Percentiles rank a stretch among this genome's conserved stretches.
These are phyloP conservation scores for Tautogolabrus adspersus DNA, from an alignment of 2,113 vertebrate genomes.

Conservation along the genomic window DNA sequence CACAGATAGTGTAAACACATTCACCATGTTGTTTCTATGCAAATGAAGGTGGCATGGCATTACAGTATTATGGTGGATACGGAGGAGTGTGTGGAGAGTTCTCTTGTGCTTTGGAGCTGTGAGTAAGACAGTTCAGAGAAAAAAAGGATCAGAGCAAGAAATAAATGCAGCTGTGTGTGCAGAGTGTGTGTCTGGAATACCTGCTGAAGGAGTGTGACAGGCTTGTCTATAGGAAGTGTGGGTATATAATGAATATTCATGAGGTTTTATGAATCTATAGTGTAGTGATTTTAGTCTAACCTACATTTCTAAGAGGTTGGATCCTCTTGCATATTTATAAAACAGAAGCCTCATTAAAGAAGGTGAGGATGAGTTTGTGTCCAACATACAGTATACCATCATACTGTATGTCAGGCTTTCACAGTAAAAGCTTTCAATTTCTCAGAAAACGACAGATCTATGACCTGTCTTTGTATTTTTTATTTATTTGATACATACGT, in stretches of 20 bases:
- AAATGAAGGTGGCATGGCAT: conserved; percentile 54
- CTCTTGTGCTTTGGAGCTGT: conserved; percentile 26
- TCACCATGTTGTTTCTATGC: conserved; percentile 63
- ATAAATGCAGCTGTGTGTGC: conserved; percentile 17
- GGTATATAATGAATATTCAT: conserved; percentile 54
- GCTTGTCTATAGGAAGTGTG: conserved; percentile 33
- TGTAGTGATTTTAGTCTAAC: conserved; percentile 50
- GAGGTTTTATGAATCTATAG: conserved; percentile 42
- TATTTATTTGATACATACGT: neutral
- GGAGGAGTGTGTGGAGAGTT: conserved; percentile 54
- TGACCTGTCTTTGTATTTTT: neutral
- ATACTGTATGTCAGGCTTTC: too few species aligned
- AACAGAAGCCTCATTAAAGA: conserved; percentile 10
- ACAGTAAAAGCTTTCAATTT: conserved; percentile 2
- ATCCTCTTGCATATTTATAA: conserved; percentile 52
- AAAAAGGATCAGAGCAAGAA: conserved; percentile 54
- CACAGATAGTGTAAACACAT: conserved; percentile 52
- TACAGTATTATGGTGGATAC: conserved; percentile 43
- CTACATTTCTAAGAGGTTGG: conserved; percentile 50
- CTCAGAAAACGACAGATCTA: neutral
- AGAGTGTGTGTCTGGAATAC: conserved; percentile 20
- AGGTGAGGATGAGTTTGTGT: conserved; percentile 37
- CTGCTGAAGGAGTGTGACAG: conserved; percentile 35
- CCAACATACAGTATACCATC: neutral
- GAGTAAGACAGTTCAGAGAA: conserved; percentile 36